These are phyloP conservation scores for Eupithecia subumbrata DNA, from an alignment of 2,888 invertebrate genomes.

Conservation along the genomic window DNA sequence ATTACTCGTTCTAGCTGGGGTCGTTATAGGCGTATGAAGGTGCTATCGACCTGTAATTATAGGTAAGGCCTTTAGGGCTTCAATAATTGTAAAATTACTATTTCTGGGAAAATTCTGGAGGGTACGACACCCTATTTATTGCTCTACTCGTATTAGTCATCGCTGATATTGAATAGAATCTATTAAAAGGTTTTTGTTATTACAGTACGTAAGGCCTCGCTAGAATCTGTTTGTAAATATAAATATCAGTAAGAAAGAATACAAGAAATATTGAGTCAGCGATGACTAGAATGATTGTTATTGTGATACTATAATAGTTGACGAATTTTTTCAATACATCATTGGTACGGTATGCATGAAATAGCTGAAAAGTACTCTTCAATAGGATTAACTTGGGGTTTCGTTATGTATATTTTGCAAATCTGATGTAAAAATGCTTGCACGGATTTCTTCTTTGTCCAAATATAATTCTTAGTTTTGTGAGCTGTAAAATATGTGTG, in stretches of 20 bases:
- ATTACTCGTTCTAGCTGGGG: not conserved
- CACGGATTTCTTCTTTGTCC: not conserved
- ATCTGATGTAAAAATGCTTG: not conserved
- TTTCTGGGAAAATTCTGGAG: not conserved
- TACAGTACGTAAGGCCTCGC: no score
- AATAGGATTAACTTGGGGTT: not conserved
- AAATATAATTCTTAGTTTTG: not conserved
- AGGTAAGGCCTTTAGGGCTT: not conserved
- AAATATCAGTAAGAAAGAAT: not conserved
- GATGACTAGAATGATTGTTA: not conserved
- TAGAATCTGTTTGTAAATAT: not conserved
- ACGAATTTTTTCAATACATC: not conserved
- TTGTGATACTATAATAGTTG: not conserved
- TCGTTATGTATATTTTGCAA: not conserved
- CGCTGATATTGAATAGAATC: not conserved
- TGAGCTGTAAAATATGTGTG: not conserved
- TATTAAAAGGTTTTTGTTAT: no score
- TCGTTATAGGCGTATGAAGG: not conserved
- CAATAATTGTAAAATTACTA: not conserved
- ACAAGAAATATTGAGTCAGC: not conserved
- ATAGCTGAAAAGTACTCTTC: not conserved
- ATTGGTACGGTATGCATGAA: not conserved
- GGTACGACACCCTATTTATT: slow-evolving; percentile 2
- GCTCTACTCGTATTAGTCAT: not conserved
- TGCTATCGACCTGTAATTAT: not conserved